phyloP scores from a whole-genome alignment of 2,113 vertebrate species.

The Castor canadensis region DNA sequence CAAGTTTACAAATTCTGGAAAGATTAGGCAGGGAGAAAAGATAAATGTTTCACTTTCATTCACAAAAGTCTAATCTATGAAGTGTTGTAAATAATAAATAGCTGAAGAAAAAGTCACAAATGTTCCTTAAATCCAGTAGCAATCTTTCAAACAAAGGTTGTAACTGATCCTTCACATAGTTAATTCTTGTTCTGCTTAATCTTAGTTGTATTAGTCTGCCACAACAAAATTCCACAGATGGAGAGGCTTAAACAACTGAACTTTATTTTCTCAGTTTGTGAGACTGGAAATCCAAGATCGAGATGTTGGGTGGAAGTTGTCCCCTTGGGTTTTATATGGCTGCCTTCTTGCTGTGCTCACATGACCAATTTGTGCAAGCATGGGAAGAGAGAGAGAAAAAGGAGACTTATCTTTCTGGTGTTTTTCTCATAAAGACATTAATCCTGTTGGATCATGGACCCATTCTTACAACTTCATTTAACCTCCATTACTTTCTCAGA shows the following conservation, averaged over 20 bases:
- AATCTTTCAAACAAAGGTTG: neutral
- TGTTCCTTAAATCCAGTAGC: neutral
- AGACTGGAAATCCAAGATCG: neutral
- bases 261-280: neutral
- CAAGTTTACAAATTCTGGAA: neutral
- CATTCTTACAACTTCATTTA: too few species aligned
- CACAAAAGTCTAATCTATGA: neutral
- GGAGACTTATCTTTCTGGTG: neutral
- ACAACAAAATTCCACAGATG: neutral
- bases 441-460: too few species aligned
- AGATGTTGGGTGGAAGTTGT: neutral
- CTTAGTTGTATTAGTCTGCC: neutral
- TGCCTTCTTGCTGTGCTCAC: neutral
- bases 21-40: neutral
- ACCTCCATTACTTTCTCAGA: neutral
- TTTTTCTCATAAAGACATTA: too few species aligned
- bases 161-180: neutral
- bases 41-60: neutral
- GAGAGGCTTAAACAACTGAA: neutral
- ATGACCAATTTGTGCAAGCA: neutral
- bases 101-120: neutral
- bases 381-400: neutral
- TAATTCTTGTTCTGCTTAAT: neutral
- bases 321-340: neutral
- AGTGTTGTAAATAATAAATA: neutral